phyloP scores from a whole-genome alignment of 2,888 invertebrate species.

The Pyrrhosoma nymphula region DNA sequence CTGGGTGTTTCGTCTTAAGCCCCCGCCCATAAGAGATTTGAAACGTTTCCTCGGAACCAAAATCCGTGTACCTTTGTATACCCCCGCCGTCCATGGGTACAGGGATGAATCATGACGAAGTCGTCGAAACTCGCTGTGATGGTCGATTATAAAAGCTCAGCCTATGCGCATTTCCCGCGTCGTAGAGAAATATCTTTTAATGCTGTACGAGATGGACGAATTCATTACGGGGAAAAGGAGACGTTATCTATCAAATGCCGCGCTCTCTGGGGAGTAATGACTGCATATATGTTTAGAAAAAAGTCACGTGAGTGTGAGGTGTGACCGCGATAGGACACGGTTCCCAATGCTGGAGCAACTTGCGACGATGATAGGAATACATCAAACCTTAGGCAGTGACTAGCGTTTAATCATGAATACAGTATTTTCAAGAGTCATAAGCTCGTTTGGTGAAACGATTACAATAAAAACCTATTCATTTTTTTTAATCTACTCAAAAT shows the following conservation, averaged over 20 bases:
- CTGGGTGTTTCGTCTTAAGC: not conserved
- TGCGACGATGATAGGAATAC: not conserved
- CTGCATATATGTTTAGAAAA: not conserved
- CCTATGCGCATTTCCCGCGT: not conserved
- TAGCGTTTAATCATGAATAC: too few relatives aligned
- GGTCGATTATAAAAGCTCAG: not conserved
- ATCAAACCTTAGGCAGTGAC: too few relatives aligned
- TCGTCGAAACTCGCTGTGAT: not conserved
- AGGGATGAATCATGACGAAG: not conserved
- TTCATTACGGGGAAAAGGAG: not conserved
- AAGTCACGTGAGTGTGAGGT: too few relatives aligned
- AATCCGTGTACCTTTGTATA: too few relatives aligned
- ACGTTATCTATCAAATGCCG: not conserved
- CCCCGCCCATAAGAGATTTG: too few relatives aligned
- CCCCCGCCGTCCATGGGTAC: not conserved
- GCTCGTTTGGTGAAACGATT: too few relatives aligned
- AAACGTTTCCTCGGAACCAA: too few relatives aligned
- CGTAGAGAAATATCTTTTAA: not conserved
- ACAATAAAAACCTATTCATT: too few relatives aligned
- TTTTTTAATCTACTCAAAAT: too few relatives aligned
- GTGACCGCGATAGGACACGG: too few relatives aligned
- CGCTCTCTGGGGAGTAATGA: not conserved
- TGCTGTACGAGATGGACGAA: not conserved
- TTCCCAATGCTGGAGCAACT: not conserved
- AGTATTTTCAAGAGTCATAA: too few relatives aligned